Conservation (phyloP, 2,888 invertebrate species). For the Orthosia gothica region DNA sequence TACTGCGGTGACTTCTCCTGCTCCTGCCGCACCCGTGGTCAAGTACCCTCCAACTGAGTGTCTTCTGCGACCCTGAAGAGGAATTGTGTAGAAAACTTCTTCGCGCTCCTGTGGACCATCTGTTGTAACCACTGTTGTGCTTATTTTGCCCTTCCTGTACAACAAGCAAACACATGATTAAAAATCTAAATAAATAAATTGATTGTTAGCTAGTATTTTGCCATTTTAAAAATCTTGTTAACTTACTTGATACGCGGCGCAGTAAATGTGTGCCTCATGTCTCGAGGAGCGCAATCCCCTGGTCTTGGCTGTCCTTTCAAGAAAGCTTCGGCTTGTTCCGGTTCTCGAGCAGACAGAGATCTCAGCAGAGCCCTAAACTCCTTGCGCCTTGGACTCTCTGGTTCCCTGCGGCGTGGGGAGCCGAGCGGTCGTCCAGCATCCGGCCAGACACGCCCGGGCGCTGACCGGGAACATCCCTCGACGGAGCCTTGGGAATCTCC, state of each 20-base stretch:
- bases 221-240: neutral
- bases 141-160: constrained; percentile 87
- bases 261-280: constrained; percentile 88
- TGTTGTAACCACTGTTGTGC: constrained; percentile 82
- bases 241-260: constrained; percentile 88
- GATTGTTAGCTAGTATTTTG: neutral
- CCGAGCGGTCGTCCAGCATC: constrained; percentile 82
- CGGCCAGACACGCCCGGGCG: constrained; percentile 93
- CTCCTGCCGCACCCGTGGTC: constrained; percentile 84
- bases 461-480: constrained; percentile 93
- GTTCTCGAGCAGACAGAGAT: constrained; percentile 93
- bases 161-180: constrained; percentile 8
- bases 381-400: constrained; percentile 87
- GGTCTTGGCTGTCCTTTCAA: constrained; percentile 94
- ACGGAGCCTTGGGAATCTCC: constrained; percentile 81
- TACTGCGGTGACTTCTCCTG: constrained; percentile 87
- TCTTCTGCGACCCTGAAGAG: constrained; percentile 89
- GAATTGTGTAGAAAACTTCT: constrained; percentile 92
- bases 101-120: constrained; percentile 89
- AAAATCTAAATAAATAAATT: neutral
- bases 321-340: constrained; percentile 93
- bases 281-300: constrained; percentile 92
- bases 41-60: constrained; percentile 94
- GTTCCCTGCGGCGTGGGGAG: constrained; percentile 84
- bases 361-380: constrained; percentile 92